Evolutionary conservation across 1,140 invertebrate genomes (phyloP), one percentile per base, ranked within the genome.

Genomic region (Pseudomyrmex concolor): DNA sequence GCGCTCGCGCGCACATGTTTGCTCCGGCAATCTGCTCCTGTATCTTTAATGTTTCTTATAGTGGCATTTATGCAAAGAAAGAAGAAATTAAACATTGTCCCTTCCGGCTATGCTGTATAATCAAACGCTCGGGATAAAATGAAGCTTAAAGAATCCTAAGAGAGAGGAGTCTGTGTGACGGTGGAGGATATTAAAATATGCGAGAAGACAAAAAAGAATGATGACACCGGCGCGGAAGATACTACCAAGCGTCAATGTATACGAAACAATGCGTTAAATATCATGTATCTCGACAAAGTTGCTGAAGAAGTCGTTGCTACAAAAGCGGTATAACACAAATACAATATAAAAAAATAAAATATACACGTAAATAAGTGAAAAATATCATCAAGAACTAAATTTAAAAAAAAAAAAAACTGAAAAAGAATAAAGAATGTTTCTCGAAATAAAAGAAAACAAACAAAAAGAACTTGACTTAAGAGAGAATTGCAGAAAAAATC

Each of bases 31-130:
- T 67, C 48, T 34, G 63, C 50, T 54, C 10, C 17, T 51, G 80
- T 78, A 62, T 83, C 77, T 76, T 89, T 72, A 84, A 72, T 86
- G 71, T 86, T 89, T 86, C 87, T 89, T 84, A 86, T 76, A 62
- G 71, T 77, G 71, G 73, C 87, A 89, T 89, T 89, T 78, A 77
- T 86, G 67, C 77, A 82, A 51, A 48, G 76, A 54, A 86, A 77
- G 82, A 90, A 86, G 86, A 90, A 90, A 90, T 90, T 90, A 90
- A 90, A 90, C 89, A 90, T 87, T 54, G 51, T 57, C 25, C 86
- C 86, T 83, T 51, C 64, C 80, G 89, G 86, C 89, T 88, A 86
- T 51, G 82, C 45, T 34, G 55, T 77, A 77, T 90, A 86, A 90
- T 90, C 89, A 90, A 90, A 90, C 86, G 80, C 74, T 67, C 72